phyloP scores from a whole-genome alignment of 2,797 vertebrate species.

The Sebastiscus albofasciatus region DNA sequence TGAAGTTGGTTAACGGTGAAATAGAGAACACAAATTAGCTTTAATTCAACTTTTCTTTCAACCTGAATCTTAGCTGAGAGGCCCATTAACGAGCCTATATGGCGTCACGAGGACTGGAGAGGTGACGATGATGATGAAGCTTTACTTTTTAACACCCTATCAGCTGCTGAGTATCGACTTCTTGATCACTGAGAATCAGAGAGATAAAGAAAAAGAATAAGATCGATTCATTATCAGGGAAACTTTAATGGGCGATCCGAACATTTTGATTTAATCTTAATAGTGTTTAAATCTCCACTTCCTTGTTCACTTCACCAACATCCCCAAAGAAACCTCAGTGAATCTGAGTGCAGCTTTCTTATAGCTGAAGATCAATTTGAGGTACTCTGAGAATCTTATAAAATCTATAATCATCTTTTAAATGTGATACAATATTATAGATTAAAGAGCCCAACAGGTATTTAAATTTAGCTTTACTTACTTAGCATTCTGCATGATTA shows the following conservation, averaged over 20 bases:
- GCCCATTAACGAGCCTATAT: background rate
- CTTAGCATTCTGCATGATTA: background rate
- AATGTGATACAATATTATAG: background rate
- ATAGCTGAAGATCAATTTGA: background rate
- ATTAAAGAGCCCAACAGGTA: background rate
- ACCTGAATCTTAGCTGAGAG: too few relatives aligned
- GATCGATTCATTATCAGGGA: constrained; percentile 6
- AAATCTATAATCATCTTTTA: background rate
- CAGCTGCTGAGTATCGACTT: constrained; percentile 20
- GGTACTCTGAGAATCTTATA: background rate
- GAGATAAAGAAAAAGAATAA: background rate
- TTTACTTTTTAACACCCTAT: background rate
- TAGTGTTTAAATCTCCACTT: background rate
- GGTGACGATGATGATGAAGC: background rate
- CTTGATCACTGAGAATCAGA: constrained; percentile 29
- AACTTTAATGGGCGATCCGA: constrained; percentile 1
- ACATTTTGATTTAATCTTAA: constrained; percentile 51
- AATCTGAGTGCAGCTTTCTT: background rate
- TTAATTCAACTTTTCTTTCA: background rate
- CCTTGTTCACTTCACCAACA: background rate
- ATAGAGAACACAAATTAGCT: background rate
- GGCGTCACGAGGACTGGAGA: constrained; percentile 7
- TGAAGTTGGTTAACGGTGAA: background rate
- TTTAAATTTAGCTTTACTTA: too few relatives aligned
- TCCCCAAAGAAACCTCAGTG: background rate